These are phyloP conservation scores for Arrhamphus sclerolepis DNA, from an alignment of 2,797 vertebrate species.

Conservation along the genomic window DNA sequence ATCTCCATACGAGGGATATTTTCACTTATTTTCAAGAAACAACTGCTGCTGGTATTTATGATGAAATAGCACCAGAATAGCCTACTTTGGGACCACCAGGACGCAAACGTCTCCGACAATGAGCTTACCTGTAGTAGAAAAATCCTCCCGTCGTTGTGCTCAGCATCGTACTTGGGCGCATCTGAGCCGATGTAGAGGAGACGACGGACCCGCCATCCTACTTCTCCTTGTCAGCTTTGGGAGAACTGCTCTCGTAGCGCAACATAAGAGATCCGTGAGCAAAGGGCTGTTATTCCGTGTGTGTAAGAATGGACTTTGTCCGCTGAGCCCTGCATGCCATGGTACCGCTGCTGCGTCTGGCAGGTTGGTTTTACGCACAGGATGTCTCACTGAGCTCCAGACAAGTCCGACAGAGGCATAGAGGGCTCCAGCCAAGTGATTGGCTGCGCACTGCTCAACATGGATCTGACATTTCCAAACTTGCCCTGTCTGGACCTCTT, in stretches of 20 bases:
- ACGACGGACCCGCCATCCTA: constrained; percentile 39
- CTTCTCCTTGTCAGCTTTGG: constrained; percentile 51
- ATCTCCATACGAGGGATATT: not conserved
- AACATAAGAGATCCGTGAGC: constrained; percentile 27
- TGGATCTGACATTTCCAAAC: constrained; percentile 43
- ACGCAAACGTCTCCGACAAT: not conserved
- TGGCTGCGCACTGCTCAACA: constrained; percentile 40
- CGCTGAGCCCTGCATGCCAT: constrained; percentile 38
- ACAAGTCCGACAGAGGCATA: constrained; percentile 45
- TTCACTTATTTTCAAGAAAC: not conserved
- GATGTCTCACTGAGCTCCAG: constrained; percentile 53
- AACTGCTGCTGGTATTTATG: no score
- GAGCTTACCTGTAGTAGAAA: constrained; percentile 66
- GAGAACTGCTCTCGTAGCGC: constrained; percentile 18
- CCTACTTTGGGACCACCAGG: not conserved
- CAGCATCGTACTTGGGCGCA: constrained; percentile 68
- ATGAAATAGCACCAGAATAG: not conserved
- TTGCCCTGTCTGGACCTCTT: constrained; percentile 16
- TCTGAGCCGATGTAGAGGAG: constrained; percentile 52
- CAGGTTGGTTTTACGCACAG: constrained; percentile 73
- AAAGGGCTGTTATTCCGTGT: constrained; percentile 30
- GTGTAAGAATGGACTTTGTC: constrained; percentile 25
- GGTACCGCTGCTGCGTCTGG: constrained; percentile 54
- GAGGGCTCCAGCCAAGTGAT: constrained; percentile 44
- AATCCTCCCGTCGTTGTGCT: constrained; percentile 56